Base-by-base conservation (phyloP, 2,888 invertebrate species). In the Eilema depressum region DNA sequence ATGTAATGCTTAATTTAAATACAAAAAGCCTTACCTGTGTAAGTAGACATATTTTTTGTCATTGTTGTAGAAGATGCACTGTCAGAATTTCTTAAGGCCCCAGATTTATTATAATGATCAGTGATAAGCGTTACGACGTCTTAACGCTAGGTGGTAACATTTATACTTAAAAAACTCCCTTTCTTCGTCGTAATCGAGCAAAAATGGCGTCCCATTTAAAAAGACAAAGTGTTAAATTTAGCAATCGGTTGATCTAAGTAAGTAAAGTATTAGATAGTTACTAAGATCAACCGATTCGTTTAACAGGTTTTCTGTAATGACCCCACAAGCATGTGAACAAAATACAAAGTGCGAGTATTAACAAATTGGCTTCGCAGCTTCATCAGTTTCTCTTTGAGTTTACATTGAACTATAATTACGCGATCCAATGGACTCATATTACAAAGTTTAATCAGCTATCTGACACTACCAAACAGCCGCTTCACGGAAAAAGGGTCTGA, bases 381-480 rank as follows among this genome's bases (percentile, higher is more conserved):
- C 56, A 61, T n/a, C 61, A 26, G 56, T 33, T 11, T 63, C 60
- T 62, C 67, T 61, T 69, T 59, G 64, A 75, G 64, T 75, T 81
- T 75, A 71, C 56, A 65, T 66, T 64, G 28, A 69, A 75, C 71
- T 79, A 71, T 81, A 74, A 81, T 81, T 75, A 77, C 68, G 66
- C 65, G 68, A 63, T 68, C 71, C 66, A 61, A 68, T 62, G 14
- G 11, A 62, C 71, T 70, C 68, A 63, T 57, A 68, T 77, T 74
- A 77, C 68, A 73, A 80, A 81, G 65, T 79, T 75, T 61, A 69
- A 75, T 78, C 70, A 68, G 73, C 64, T 74, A 64, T 74, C 72
- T 10, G 47, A 72, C 75, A 77, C 74, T 74, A 80, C 68, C 28
- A 20, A 25, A 41, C 23, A 56, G 17, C n/a, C 8, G 23, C 57